Conservation (phyloP, 2,888 invertebrate genomes). For the Caenorhabditis virilis region DNA sequence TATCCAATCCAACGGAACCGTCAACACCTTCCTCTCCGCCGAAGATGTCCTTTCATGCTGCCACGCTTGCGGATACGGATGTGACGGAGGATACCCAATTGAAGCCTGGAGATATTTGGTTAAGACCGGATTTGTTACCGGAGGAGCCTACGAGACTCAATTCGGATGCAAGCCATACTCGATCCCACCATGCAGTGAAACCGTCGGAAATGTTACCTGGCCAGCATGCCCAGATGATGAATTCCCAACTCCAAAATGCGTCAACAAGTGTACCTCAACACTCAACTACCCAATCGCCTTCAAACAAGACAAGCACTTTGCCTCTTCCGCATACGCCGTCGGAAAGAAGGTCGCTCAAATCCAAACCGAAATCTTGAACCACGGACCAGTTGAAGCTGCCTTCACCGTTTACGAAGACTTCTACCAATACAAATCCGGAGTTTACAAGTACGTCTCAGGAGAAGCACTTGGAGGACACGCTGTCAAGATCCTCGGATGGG, state of each 20-base stretch:
- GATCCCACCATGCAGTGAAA: slow-evolving; percentile 82
- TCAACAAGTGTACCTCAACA: slow-evolving; percentile 23
- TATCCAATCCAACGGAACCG: slow-evolving; percentile 69
- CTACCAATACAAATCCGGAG: slow-evolving; percentile 80
- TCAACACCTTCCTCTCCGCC: slow-evolving; percentile 68
- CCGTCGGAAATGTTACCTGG: slow-evolving; percentile 80
- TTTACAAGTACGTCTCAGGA: slow-evolving; percentile 71
- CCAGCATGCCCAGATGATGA: slow-evolving; percentile 19
- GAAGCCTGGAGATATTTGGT: slow-evolving; percentile 87
- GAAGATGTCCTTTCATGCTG: slow-evolving; percentile 70
- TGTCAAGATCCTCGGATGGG: slow-evolving; percentile 85
- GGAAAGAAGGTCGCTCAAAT: slow-evolving; percentile 76
- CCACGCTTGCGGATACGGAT: slow-evolving; percentile 68
- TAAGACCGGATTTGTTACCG: slow-evolving; percentile 82
- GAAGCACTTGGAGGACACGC: slow-evolving; percentile 80
- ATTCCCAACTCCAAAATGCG: slow-evolving; percentile 31
- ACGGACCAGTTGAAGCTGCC: slow-evolving; percentile 83
- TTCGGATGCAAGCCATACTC: slow-evolving; percentile 85
- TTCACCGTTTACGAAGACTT: slow-evolving; percentile 87
- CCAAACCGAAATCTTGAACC: slow-evolving; percentile 81
- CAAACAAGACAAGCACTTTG: slow-evolving; percentile 40
- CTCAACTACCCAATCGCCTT: slow-evolving; percentile 16
- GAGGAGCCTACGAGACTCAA: slow-evolving; percentile 75
- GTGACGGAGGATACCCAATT: slow-evolving; percentile 82
- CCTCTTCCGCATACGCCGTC: slow-evolving; percentile 67